Evolutionary conservation across 2,888 invertebrate species (phyloP), one percentile per base, ranked within the genome.

Genomic region (Ctena decussata): DNA sequence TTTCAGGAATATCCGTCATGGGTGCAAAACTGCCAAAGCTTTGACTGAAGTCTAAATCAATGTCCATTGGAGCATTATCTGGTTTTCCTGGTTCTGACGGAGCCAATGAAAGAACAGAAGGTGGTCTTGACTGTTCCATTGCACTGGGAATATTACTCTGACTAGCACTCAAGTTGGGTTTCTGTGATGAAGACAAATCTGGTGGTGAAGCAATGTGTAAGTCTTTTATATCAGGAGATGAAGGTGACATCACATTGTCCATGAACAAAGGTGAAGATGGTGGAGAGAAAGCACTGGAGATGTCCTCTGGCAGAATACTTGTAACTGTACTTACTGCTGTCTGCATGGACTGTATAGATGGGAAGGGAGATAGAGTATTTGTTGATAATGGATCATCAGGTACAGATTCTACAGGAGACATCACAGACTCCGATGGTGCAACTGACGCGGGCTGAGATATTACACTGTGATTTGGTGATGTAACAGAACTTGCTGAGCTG

Each of bases 201-300:
- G 90, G 87, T 24, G 93, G 91, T 32, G 92, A 92, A 30, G 89
- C 81, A 12, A 92, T 78, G 39, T 81, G 83, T n/a, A 85, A 91
- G 80, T 94, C 94, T 92, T 93, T 93, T n/a, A 91, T 87, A 73
- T 94, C 94, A 41, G 94, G 94, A 44, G 94, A 94, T 86, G 94
- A 89, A 21, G 94, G 94, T 30, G 89, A 89, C 53, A 91, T 82
- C 3, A 90, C 84, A 81, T 84, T 89, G 69, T 91, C 91, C 49
- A 88, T 85, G 44, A 84, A 90, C 49, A 89, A 78, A 30, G 95
- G 95, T 0, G 95, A 94, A 53, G 81, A 77, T 12, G 94, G 95
- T n/a, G 94, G 93, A 24, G 86, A 84, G 70, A 90, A 83, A 53
- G 83, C 77, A 77, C 86, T 88, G 60, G 84, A 83, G 18, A 86